A percentile compares a stretch with the other conserved stretches of the same genome.
phyloP scores from a whole-genome alignment of 1,140 invertebrate genomes.

The Lethrus apterus region DNA sequence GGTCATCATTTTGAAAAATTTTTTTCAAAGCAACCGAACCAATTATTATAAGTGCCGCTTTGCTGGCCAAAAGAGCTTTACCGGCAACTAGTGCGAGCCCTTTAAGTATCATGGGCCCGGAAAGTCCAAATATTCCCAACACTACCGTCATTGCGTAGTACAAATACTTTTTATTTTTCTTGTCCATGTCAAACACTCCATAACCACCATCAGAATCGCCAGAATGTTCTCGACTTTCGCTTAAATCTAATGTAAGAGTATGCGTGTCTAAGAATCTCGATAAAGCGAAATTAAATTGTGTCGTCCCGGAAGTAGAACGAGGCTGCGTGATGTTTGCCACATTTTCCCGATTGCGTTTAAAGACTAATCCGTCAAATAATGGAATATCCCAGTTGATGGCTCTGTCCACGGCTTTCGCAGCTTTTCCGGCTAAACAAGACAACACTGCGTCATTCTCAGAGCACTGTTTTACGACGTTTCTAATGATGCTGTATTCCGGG shows the following conservation, averaged over 20 bases:
- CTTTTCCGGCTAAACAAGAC: conserved; percentile 30
- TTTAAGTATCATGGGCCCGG: conserved; percentile 50
- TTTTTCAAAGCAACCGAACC: conserved; percentile 62
- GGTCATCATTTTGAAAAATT: conserved; percentile 54
- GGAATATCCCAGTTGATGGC: conserved; percentile 30
- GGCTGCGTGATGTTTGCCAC: background rate
- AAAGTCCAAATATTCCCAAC: conserved; percentile 53
- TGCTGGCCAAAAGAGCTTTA: conserved; percentile 60
- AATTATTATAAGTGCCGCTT: conserved; percentile 59
- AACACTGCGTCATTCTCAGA: no score
- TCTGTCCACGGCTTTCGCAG: conserved; percentile 27
- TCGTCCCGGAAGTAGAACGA: conserved; percentile 17
- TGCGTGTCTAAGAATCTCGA: conserved; percentile 32
- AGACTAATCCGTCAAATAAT: conserved; percentile 28
- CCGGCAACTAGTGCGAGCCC: conserved; percentile 57
- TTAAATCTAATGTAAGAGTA: conserved; percentile 29
- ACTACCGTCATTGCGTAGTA: conserved; percentile 45
- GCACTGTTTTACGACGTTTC: no score
- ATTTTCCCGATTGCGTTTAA: conserved; percentile 25
- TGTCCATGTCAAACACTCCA: conserved; percentile 23
- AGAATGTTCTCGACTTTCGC: conserved; percentile 12
- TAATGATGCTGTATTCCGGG: no score
- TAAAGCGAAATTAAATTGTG: conserved; percentile 23
- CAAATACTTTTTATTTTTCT: conserved; percentile 31
- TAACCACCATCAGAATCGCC: conserved; percentile 12